Evolutionary conservation across 2,888 invertebrate species (phyloP).

Genomic region (Tineola bisselliella): DNA sequence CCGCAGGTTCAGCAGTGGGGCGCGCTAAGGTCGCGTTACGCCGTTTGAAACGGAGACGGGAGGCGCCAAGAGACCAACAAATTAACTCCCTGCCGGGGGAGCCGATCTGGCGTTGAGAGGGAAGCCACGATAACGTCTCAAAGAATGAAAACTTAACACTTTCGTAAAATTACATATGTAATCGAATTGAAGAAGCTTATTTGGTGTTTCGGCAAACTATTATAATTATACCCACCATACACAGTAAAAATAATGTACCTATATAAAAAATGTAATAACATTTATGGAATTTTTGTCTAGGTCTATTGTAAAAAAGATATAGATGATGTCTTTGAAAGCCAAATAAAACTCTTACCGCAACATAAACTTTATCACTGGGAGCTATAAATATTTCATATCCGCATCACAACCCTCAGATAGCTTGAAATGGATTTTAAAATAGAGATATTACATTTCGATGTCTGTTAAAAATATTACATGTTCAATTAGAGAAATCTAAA

Average conservation of each 20-base stretch:
- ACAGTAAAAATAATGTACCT: too few species aligned
- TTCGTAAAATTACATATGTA: constrained; percentile 49
- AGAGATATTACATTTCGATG: background rate
- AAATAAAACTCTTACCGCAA: constrained; percentile 58
- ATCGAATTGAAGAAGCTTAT: constrained; percentile 39
- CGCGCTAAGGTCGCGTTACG: constrained; percentile 59
- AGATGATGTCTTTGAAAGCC: constrained; percentile 39
- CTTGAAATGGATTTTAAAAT: background rate
- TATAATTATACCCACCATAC: background rate
- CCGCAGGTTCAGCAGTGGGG: constrained; percentile 29
- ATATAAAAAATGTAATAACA: too few species aligned
- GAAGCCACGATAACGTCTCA: constrained; percentile 52
- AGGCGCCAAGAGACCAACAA: constrained; percentile 68
- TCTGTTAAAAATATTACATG: too few species aligned
- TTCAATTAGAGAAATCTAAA: too few species aligned
- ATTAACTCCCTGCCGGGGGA: constrained; percentile 62
- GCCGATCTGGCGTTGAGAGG: constrained; percentile 42
- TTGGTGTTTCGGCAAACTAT: background rate
- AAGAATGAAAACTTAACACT: constrained; percentile 61
- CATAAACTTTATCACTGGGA: constrained; percentile 57
- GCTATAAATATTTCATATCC: constrained; percentile 46
- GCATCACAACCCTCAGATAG: background rate
- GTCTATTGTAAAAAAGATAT: constrained; percentile 14
- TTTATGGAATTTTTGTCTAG: too few species aligned
- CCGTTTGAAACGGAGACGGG: constrained; percentile 62